phyloP scores from a whole-genome alignment of 1,140 invertebrate genomes.

The Eupeodes corollae region DNA sequence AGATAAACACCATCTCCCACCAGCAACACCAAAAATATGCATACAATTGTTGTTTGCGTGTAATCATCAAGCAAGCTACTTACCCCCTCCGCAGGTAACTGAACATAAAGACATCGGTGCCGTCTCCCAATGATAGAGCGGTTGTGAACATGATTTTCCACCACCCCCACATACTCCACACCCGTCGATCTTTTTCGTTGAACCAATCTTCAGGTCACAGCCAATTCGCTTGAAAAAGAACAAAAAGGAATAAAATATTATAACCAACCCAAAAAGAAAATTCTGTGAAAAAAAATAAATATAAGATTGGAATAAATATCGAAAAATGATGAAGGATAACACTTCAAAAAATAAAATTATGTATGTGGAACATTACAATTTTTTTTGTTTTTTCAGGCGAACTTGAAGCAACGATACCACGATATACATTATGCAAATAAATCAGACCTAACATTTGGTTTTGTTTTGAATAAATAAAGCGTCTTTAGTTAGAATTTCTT shows the following conservation, averaged over 20 bases:
- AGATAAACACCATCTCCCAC: too few relatives aligned
- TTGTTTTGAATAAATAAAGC: too few relatives aligned
- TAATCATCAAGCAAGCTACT: slow-evolving; percentile 24
- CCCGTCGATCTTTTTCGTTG: slow-evolving; percentile 68
- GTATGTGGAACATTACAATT: neutral
- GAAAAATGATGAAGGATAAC: neutral
- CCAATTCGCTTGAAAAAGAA: slow-evolving; percentile 60
- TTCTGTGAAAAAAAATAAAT: neutral
- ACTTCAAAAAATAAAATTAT: neutral
- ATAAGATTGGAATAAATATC: neutral
- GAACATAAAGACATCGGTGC: slow-evolving; percentile 73
- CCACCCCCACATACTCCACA: slow-evolving; percentile 87
- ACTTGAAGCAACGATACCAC: neutral
- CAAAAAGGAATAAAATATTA: slow-evolving; percentile 3
- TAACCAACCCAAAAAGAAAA: too few relatives aligned
- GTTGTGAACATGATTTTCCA: slow-evolving; percentile 64
- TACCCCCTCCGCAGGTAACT: slow-evolving; percentile 85
- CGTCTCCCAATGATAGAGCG: slow-evolving; percentile 73
- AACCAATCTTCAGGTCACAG: slow-evolving; percentile 78
- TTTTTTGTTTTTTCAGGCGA: neutral
- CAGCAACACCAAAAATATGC: too few relatives aligned
- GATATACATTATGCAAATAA: too few relatives aligned
- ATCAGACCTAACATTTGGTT: too few relatives aligned
- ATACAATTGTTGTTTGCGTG: too few relatives aligned
- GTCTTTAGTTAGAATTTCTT: too few relatives aligned